Evolutionary conservation across 2,888 invertebrate species (phyloP).

Genomic region (Syrista parreyssii): DNA sequence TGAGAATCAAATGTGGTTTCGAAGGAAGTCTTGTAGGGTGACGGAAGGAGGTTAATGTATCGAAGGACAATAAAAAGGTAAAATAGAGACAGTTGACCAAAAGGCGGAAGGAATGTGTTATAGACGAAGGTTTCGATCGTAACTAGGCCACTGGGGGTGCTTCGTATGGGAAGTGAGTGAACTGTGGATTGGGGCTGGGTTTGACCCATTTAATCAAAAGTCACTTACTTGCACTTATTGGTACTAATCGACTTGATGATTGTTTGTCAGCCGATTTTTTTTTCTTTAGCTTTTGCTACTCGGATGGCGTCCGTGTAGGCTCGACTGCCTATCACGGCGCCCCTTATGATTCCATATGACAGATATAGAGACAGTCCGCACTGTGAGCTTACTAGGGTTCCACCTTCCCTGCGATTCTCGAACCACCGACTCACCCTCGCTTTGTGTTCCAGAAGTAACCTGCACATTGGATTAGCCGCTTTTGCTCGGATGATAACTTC

Average conservation of each 20-base stretch:
- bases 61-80: not conserved
- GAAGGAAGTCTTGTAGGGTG: not conserved
- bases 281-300: conserved; percentile 5
- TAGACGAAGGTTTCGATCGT: conserved; percentile 4
- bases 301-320: conserved; percentile 51
- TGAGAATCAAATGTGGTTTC: not conserved
- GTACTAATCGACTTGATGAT: conserved; percentile 2
- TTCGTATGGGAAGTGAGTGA: conserved; percentile 16
- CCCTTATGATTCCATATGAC: conserved; percentile 50
- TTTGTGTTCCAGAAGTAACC: not conserved
- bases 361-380: conserved; percentile 16
- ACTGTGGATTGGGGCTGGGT: conserved; percentile 39
- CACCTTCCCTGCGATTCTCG: not conserved
- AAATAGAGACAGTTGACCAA: not conserved
- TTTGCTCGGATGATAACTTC: not conserved
- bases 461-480: not conserved
- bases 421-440: conserved; percentile 4
- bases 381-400: not conserved
- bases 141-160: conserved; percentile 18
- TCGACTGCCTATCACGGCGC: conserved; percentile 52
- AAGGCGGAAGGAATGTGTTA: not conserved
- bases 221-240: conserved; percentile 17
- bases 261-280: conserved; percentile 5
- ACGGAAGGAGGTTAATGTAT: not conserved
- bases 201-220: conserved; percentile 48